Evolutionary conservation across 2,888 invertebrate species (phyloP).

Genomic region (Scaptomyza flava): DNA sequence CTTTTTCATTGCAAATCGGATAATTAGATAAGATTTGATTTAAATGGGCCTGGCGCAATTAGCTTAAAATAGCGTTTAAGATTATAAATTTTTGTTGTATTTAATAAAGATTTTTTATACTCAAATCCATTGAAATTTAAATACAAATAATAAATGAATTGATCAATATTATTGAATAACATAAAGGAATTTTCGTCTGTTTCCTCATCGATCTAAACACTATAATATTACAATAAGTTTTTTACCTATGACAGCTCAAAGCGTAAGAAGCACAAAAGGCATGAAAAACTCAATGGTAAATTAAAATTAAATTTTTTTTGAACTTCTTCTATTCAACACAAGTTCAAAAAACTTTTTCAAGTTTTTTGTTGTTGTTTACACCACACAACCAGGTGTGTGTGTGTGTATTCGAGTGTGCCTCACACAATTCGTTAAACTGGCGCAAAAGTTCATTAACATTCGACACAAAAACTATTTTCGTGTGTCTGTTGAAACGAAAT

Average conservation of each 20-base stretch:
- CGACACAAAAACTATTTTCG: slow-evolving; percentile 75
- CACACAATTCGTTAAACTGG: slow-evolving; percentile 73
- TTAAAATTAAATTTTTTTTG: slow-evolving; percentile 12
- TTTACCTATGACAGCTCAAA: slow-evolving; percentile 23
- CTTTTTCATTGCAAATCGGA: too few species aligned
- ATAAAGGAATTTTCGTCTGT: background rate
- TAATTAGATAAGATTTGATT: too few species aligned
- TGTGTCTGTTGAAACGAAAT: slow-evolving; percentile 40
- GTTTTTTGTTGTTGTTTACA: slow-evolving; percentile 41
- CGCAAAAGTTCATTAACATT: slow-evolving; percentile 83
- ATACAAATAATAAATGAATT: too few species aligned
- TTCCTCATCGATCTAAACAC: background rate
- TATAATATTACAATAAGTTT: too few species aligned
- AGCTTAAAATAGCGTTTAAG: too few species aligned
- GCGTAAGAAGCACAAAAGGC: slow-evolving; percentile 9
- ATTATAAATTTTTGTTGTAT: too few species aligned
- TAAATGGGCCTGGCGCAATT: too few species aligned
- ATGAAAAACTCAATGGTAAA: slow-evolving; percentile 41
- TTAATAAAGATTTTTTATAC: too few species aligned
- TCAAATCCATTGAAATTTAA: too few species aligned
- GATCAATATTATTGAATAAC: background rate
- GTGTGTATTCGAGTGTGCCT: slow-evolving; percentile 32
- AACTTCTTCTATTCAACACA: slow-evolving; percentile 30
- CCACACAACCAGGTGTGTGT: slow-evolving; percentile 16
- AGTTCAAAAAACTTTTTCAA: slow-evolving; percentile 68